Base-by-base conservation (phyloP, 23 tunicate genomes). In the Trididemnum clinides region DNA sequence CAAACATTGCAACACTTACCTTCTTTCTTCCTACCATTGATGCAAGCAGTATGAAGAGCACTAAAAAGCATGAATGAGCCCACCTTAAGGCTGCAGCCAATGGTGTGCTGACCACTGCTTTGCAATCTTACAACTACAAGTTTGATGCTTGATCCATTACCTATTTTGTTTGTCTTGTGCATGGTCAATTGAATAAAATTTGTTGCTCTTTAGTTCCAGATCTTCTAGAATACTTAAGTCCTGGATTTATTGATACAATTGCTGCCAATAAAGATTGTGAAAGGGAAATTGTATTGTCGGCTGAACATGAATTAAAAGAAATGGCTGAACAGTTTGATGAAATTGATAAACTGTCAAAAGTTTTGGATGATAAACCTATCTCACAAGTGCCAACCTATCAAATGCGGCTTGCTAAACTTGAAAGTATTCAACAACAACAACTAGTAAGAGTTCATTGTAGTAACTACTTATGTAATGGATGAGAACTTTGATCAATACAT, bases 211-310 rank as follows among this genome's bases (percentile, higher is more conserved):
- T 31, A 83, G 87, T 83, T 70, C 87, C 80, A 50, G 79, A 79
- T 29, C n/a, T 83, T 23, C 1, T 33, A 21, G 87, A 83, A 71
- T 83, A 83, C 50, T 26, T 83, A 35, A 70, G 79, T 51, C 87
- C 87, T 70, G 87, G 87, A 27, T 83, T 83, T 71, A 83, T 83
- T 83, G 87, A 83, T 4, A 30, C 69, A 0, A 66, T 83, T 15
- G 32, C 80, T 49, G 50, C 50, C 49, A 71, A 51, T 37, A 71
- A 49, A 3, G 66, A 51, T 18, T 83, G 49, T 83, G 80, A 83
- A 50, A 83, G 49, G 28, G 87, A 83, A 66, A 20, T 71, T 33
- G 87, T 83, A 7, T 50, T 83, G 28, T 44, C 87, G 20, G 71
- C 87, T 25, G 87, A 83, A 51, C 69, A 83, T 5, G 77, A 83